phyloP scores from a whole-genome alignment of 2,797 vertebrate species.

The Diplodus puntazzo region DNA sequence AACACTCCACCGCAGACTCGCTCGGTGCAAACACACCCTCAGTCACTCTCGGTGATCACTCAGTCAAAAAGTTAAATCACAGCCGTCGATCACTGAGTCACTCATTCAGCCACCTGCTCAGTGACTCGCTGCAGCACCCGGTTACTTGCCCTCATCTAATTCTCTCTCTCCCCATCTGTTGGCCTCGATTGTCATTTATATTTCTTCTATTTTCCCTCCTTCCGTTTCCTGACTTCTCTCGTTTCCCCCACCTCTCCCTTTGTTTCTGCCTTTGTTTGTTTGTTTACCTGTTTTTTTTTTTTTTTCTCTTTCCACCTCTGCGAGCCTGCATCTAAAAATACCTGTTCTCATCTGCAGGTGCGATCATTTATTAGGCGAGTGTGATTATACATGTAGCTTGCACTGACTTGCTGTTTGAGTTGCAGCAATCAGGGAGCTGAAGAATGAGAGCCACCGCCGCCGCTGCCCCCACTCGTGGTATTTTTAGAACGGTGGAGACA shows the following conservation, averaged over 20 bases:
- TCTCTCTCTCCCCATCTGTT: constrained; percentile 19
- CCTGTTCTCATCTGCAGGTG: constrained; percentile 33
- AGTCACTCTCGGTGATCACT: not conserved
- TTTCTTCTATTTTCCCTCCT: constrained; percentile 11
- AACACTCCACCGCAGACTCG: constrained; percentile 1
- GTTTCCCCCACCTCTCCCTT: not conserved
- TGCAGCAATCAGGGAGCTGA: constrained; percentile 51
- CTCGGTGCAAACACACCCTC: constrained; percentile 28
- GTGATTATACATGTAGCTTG: constrained; percentile 42
- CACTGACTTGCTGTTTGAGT: constrained; percentile 36
- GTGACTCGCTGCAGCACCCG: not conserved
- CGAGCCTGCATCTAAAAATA: constrained; percentile 58
- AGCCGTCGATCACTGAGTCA: not conserved
- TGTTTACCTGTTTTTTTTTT: constrained; percentile 25
- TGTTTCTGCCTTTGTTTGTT: constrained; percentile 37
- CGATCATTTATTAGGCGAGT: constrained; percentile 24
- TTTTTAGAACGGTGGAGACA: constrained; percentile 49
- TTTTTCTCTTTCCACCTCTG: constrained; percentile 2
- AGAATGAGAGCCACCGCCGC: constrained; percentile 12
- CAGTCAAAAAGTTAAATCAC: not conserved
- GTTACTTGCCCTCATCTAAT: not conserved
- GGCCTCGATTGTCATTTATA: not conserved
- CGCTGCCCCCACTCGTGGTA: constrained; percentile 14
- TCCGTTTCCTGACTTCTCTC: not conserved
- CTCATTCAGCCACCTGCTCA: constrained; percentile 6